A percentile compares a stretch with the other conserved stretches of the same genome.
Evolutionary conservation across 2,797 vertebrate genomes (phyloP).

Genomic region (Astyanax mexicanus): DNA sequence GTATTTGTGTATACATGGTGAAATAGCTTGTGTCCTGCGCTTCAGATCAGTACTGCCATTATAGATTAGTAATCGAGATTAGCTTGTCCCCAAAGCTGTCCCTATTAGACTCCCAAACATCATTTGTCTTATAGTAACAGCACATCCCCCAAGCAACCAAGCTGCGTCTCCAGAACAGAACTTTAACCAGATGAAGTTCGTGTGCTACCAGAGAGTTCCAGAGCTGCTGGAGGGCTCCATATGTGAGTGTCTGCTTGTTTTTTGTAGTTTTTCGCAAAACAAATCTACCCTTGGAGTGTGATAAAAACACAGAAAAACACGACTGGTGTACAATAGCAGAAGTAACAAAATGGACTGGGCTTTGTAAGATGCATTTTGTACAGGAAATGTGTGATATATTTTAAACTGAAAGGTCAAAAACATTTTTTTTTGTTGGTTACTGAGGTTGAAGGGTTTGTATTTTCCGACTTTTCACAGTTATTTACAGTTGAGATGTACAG

Average conservation of each 20-base stretch:
- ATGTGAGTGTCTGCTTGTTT: background rate
- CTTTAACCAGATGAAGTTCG: conserved; percentile 30
- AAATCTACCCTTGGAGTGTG: background rate
- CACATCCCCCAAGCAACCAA: background rate
- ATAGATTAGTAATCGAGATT: conserved; percentile 30
- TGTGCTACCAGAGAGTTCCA: conserved; percentile 8
- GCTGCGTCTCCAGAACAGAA: conserved; percentile 1
- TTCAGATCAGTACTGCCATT: conserved; percentile 20
- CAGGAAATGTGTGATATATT: too few relatives aligned
- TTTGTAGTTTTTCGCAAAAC: background rate
- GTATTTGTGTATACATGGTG: background rate
- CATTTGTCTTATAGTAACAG: conserved; percentile 27
- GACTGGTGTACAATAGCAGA: too few relatives aligned
- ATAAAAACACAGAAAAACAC: background rate
- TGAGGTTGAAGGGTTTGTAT: too few relatives aligned
- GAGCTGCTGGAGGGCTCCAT: background rate
- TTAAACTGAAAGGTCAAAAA: too few relatives aligned
- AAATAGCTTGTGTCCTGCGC: background rate
- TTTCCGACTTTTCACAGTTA: too few relatives aligned
- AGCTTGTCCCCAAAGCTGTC: conserved; percentile 10
- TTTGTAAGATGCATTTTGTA: too few relatives aligned
- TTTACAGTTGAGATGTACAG: too few relatives aligned
- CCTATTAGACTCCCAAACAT: conserved; percentile 34
- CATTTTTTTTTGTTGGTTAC: too few relatives aligned
- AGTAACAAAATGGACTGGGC: too few relatives aligned